phyloP scores from a whole-genome alignment of 2,888 invertebrate species.

The Aspidiotus destructor region DNA sequence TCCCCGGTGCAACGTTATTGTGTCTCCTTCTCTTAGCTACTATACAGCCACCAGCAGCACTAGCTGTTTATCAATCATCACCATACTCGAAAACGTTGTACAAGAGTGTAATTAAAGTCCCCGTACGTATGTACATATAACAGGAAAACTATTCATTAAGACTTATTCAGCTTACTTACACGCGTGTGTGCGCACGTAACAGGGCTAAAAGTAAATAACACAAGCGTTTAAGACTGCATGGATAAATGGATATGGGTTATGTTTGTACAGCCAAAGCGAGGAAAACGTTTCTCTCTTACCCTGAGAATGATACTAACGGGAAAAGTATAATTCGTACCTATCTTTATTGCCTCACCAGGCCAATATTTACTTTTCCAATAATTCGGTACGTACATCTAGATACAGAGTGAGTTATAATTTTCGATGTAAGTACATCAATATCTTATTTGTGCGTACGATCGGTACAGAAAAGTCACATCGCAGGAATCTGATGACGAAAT shows the following conservation, averaged over 20 bases:
- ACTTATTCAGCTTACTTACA: not conserved
- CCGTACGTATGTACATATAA: not conserved
- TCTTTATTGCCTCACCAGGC: not conserved
- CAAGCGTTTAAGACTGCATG: slow-evolving; percentile 2
- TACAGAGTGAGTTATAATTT: no score
- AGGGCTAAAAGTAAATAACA: slow-evolving; percentile 2
- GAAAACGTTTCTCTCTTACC: not conserved
- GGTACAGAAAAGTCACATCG: no score
- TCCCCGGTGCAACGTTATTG: no score
- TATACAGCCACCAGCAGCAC: no score
- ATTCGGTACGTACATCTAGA: not conserved
- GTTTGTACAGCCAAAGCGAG: slow-evolving; percentile 1
- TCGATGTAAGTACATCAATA: no score
- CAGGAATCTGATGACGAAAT: no score
- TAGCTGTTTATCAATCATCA: no score
- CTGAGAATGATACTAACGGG: not conserved
- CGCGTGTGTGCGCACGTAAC: not conserved
- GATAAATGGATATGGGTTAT: not conserved
- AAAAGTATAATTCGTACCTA: not conserved
- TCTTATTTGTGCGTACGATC: no score
- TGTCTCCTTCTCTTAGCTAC: no score
- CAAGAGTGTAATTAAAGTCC: not conserved
- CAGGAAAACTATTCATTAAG: not conserved
- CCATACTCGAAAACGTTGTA: no score
- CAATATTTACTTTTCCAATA: slow-evolving; percentile 2